Base-by-base conservation (phyloP, 2,888 invertebrate genomes). In the Orthosia gothica region DNA sequence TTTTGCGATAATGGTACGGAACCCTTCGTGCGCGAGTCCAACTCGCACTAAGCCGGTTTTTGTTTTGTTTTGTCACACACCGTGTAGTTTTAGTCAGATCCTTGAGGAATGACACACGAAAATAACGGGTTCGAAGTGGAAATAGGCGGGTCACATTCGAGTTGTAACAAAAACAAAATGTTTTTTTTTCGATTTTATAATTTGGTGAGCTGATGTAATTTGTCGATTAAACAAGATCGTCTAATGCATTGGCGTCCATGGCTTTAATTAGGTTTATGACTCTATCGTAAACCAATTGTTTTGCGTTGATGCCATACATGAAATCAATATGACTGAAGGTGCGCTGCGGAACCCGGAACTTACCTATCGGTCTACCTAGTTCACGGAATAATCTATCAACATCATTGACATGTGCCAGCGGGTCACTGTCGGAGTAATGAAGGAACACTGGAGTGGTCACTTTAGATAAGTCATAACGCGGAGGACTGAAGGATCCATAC, bases 311-410 rank as follows among this genome's bases (percentile, higher is more conserved):
- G 18, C 97, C 98, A 97, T 97, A 98, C 81, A 98, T 93, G 89
- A 98, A 98, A 89, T 98, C 98, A 78, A 98, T 89, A 90, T 98
- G 98, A 89, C 97, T 98, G 88, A 98, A 98, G 11, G 93, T 92
- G 2, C 93, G 87, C 87, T 97, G 93, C 0, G 97, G 96, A 16
- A 98, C 96, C 61, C 96, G 92, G 91, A 97, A 97, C 80, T 97
- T 95, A 18, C 97, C 97, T 5, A 97, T 95, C 58, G 97, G 93
- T 84, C 96, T 97, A 72, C 97, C 97, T 79, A 97, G 95, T 90
- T 95, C 95, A 16, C 88, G 91, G 57, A 95, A 97, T 40, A 98
- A 90, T 74, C 94, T 94, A 70, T 97, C 94, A 3, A 97, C 97
- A 88, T 98, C 98, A 1, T 79, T 89, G 0, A 94, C 90, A 52